These are phyloP conservation scores for Origma solitaria DNA, from an alignment of 2,113 vertebrate species.

Conservation along the genomic window DNA sequence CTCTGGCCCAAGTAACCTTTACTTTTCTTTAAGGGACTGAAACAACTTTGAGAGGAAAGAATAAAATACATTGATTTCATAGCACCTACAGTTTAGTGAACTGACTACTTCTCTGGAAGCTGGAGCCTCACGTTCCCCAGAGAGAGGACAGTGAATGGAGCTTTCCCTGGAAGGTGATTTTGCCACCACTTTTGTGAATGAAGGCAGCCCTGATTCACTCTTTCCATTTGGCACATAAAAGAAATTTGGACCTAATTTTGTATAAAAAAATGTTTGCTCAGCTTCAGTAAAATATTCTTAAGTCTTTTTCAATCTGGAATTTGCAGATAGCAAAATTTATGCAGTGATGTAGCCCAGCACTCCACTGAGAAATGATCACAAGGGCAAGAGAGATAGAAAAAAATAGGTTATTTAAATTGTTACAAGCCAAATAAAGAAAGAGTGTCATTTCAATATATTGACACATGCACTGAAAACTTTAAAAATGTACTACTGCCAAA, in stretches of 20 bases:
- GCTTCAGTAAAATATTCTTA: neutral
- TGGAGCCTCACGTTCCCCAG: rapidly evolving
- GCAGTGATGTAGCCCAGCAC: neutral
- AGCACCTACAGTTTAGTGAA: neutral
- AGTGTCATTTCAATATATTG: neutral
- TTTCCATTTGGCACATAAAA: neutral
- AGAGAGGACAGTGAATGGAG: neutral
- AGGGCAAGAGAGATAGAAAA: neutral
- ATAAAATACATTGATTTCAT: neutral
- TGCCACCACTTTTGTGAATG: neutral
- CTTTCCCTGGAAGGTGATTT: neutral
- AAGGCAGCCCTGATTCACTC: neutral
- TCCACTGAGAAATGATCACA: neutral
- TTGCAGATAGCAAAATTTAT: neutral
- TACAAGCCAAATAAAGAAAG: neutral
- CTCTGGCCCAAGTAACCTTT: neutral
- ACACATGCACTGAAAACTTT: neutral
- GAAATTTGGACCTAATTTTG: neutral
- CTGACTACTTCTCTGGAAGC: neutral
- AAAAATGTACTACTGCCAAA: neutral
- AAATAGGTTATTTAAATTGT: neutral
- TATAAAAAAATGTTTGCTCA: neutral
- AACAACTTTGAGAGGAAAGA: neutral
- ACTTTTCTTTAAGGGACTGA: neutral
- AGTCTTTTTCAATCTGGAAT: neutral